A percentile compares a stretch with the other conserved stretches of the same genome.
Conservation (phyloP, 2,797 vertebrate species). For the Rhabdophis nuchalis region DNA sequence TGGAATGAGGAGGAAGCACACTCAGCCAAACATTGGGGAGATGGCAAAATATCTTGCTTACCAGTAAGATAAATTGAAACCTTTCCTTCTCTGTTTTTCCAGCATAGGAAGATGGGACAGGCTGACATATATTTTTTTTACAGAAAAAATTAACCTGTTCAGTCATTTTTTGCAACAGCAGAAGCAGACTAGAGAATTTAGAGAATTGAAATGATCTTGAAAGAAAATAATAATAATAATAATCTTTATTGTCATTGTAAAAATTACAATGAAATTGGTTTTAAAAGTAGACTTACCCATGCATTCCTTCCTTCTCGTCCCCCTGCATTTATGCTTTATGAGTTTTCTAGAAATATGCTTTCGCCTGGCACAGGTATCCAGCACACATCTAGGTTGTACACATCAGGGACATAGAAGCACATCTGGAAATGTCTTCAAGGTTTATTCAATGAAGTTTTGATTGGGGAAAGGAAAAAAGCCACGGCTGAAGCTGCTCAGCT, state of each 20-base stretch:
- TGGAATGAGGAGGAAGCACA: no score
- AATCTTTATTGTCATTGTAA: no score
- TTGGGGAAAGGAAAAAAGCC: background rate
- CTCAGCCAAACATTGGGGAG: background rate
- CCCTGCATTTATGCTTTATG: background rate
- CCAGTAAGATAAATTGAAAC: background rate
- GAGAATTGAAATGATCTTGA: background rate
- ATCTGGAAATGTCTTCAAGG: background rate
- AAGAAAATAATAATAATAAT: no score
- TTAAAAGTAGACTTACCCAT: background rate
- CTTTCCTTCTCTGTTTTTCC: background rate
- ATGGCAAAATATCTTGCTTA: background rate
- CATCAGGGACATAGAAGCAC: background rate
- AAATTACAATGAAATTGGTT: no score
- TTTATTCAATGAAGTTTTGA: background rate
- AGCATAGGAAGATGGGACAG: no score
- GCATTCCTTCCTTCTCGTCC: background rate
- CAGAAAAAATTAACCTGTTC: background rate
- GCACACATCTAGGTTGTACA: background rate
- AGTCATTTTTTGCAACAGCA: background rate
- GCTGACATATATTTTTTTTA: background rate
- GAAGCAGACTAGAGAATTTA: no score
- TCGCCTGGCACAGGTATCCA: background rate
- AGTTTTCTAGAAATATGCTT: background rate
- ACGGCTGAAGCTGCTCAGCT: background rate